These are phyloP conservation scores for Tretioscincus oriximinensis DNA, from an alignment of 2,113 vertebrate genomes.

Conservation along the genomic window DNA sequence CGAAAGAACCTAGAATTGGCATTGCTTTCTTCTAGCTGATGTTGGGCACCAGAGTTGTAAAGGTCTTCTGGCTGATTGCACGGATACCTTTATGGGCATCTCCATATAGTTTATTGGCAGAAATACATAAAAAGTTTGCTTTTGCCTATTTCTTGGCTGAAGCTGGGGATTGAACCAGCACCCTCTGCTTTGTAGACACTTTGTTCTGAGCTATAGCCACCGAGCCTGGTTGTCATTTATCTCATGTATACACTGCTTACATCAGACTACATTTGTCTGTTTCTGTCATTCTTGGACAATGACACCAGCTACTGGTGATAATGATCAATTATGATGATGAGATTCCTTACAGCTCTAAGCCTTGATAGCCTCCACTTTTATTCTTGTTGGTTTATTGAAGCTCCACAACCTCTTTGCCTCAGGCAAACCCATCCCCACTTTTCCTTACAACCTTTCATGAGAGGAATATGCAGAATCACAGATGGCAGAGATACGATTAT, in stretches of 20 bases:
- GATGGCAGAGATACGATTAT: too few relatives aligned
- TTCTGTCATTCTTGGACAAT: rapidly evolving
- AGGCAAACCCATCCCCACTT: background rate
- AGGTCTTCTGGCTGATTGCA: too few relatives aligned
- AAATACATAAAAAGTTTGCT: too few relatives aligned
- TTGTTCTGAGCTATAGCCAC: background rate
- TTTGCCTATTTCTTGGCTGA: too few relatives aligned
- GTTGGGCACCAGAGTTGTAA: too few relatives aligned
- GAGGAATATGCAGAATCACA: background rate
- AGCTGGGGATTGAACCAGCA: too few relatives aligned
- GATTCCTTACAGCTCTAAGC: rapidly evolving
- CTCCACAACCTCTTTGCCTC: background rate
- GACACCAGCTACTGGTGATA: background rate
- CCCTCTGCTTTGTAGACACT: too few relatives aligned
- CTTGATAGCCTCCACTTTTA: background rate
- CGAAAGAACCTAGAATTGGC: background rate
- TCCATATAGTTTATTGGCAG: too few relatives aligned
- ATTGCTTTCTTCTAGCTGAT: background rate
- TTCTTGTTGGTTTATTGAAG: background rate
- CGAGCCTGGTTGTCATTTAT: background rate
- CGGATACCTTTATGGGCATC: too few relatives aligned
- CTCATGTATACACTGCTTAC: background rate
- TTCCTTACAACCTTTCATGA: background rate
- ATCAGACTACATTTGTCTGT: background rate
- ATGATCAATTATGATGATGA: background rate